phyloP scores from a whole-genome alignment of 2,113 vertebrate species.

The Crypturellus undulatus region DNA sequence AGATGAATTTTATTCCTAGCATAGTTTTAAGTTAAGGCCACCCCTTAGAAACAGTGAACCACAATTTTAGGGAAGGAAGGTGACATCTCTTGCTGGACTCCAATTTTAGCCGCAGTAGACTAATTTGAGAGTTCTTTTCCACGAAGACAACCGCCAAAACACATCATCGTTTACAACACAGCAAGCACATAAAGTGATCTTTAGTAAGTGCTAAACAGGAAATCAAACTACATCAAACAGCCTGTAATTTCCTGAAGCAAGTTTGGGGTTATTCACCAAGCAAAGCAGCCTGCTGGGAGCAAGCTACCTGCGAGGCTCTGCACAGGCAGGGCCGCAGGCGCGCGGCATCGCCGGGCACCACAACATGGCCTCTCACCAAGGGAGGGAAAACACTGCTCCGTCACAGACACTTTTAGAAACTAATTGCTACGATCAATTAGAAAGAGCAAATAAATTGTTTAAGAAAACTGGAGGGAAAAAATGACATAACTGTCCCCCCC shows the following conservation, averaged over 20 bases:
- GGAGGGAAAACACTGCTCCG: rapidly evolving
- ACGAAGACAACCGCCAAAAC: neutral
- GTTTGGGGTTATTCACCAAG: neutral
- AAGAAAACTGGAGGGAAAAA: rapidly evolving
- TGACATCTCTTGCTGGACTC: neutral
- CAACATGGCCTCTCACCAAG: neutral
- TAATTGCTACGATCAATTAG: neutral
- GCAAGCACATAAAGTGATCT: neutral
- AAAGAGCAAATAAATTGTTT: neutral
- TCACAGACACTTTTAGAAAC: neutral
- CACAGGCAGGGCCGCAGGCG: neutral
- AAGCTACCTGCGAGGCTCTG: rapidly evolving
- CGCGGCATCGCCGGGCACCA: neutral
- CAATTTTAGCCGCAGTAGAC: neutral
- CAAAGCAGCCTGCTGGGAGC: neutral
- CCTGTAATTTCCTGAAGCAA: neutral
- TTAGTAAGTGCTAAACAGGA: neutral
- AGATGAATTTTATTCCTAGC: neutral
- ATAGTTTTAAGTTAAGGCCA: neutral
- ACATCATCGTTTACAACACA: neutral
- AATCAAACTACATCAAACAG: neutral
- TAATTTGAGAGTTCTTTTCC: neutral
- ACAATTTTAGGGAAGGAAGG: neutral
- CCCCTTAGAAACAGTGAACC: neutral
- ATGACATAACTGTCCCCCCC: neutral